Base-by-base conservation (phyloP, 2,797 vertebrate genomes). In the Hyperoplus lanceolatus region DNA sequence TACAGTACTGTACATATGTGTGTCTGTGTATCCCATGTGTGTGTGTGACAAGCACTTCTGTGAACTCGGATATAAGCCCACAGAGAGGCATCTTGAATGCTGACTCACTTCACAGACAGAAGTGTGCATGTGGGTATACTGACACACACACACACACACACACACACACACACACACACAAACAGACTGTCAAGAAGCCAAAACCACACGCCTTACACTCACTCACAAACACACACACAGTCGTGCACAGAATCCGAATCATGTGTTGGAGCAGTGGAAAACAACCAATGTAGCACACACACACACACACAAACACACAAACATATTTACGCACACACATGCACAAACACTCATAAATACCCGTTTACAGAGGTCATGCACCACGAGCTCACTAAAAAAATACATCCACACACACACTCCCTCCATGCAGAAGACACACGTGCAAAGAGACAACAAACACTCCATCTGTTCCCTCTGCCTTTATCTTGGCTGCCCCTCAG, bases 401-500 rank as follows among this genome's bases (percentile, higher is more conserved):
- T 4, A 55, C 61, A 65, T 16, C 12, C 9, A 8, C 63, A 64
- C 9, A 8, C 63, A 64, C 11, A 38, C 38, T 43, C 45, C 43
- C 38, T 61, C 60, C 38, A 10, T 68, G 65, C 43, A 70, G 16
- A 70, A 62, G 36, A 71, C 72, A 63, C 70, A 76, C 53, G 56
- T 68, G 14, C 43, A 65, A 39, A 75, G 16, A 6, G 21, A 67
- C 50, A 81, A 80, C 70, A 85, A 81, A 68, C 71, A 84, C 45
- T 75, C 58, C 29, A 39, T 57, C 39, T 51, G 46, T 49, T 39
- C 59, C 64, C 36, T 71, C 9, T n/a, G 50, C 61, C 69, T 83
- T 88, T 73, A 75, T 84, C 73, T 75, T 41, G 62, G 68, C 72
- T 81, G 70, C 70, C 81, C 58, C 48, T 77, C 38, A 77, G 75